Evolutionary conservation across 2,113 vertebrate species (phyloP).

Genomic region (Pycnonotus jocosus): DNA sequence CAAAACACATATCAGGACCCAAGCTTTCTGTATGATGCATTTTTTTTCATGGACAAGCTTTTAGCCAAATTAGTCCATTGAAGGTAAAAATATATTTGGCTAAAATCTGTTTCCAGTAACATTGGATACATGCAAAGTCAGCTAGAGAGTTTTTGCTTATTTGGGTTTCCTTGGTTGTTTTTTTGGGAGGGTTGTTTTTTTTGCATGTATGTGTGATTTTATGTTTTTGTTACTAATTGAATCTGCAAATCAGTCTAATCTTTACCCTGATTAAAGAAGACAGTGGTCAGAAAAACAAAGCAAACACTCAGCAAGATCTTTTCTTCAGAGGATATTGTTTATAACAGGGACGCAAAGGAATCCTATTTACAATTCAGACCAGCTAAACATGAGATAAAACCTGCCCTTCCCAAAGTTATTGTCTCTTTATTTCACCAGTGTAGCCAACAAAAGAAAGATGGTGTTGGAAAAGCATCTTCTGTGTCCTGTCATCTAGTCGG

Average conservation of each 20-base stretch:
- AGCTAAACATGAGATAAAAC: neutral
- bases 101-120: neutral
- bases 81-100: neutral
- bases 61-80: neutral
- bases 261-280: neutral
- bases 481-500: neutral
- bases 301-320: neutral
- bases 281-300: neutral
- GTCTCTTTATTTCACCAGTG: neutral
- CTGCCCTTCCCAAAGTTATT: neutral
- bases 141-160: neutral
- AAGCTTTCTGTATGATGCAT: neutral
- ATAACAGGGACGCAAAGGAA: neutral
- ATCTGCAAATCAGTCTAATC: neutral
- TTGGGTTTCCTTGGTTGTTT: neutral
- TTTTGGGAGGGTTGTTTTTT: neutral
- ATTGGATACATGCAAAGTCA: neutral
- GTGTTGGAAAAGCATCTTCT: neutral
- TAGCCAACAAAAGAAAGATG: accelerated
- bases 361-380: neutral
- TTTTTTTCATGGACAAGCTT: neutral
- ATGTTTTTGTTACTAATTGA: neutral
- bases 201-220: neutral
- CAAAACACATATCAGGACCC: neutral
- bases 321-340: neutral